phyloP scores from a whole-genome alignment of 2,113 vertebrate genomes.

The Callorhinus ursinus region DNA sequence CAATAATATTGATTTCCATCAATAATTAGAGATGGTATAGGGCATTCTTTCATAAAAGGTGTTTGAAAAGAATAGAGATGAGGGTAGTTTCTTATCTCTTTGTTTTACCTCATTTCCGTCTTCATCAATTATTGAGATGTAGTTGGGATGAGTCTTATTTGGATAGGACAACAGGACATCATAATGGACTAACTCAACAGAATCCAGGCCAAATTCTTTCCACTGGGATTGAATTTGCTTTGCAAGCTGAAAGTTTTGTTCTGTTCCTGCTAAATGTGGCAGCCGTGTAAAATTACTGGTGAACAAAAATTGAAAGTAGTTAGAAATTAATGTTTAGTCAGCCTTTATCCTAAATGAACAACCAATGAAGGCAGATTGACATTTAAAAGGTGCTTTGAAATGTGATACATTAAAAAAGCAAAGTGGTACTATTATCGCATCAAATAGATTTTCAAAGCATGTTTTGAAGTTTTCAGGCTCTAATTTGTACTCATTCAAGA shows the following conservation, averaged over 20 bases:
- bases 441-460: not conserved
- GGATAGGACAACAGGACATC: constrained; percentile 97
- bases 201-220: constrained; percentile 94
- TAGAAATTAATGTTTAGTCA: constrained; percentile 57
- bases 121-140: constrained; percentile 92
- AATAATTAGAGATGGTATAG: not conserved
- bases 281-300: constrained; percentile 94
- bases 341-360: constrained; percentile 9
- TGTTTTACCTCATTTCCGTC: constrained; percentile 90
- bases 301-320: constrained; percentile 64
- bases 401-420: not conserved
- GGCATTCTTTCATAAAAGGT: not conserved
- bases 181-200: constrained; percentile 92
- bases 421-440: not conserved
- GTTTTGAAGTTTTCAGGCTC: not conserved
- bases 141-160: constrained; percentile 91
- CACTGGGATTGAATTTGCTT: constrained; percentile 93
- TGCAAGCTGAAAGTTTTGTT: constrained; percentile 92
- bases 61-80: not conserved
- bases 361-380: not conserved
- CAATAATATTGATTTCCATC: constrained; percentile 14
- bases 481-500: constrained; percentile 2
- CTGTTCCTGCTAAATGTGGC: constrained; percentile 95
- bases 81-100: not conserved
- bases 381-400: not conserved